These are phyloP conservation scores for Philopotamus ludificatus DNA, from an alignment of 1,140 invertebrate species.

Conservation along the genomic window DNA sequence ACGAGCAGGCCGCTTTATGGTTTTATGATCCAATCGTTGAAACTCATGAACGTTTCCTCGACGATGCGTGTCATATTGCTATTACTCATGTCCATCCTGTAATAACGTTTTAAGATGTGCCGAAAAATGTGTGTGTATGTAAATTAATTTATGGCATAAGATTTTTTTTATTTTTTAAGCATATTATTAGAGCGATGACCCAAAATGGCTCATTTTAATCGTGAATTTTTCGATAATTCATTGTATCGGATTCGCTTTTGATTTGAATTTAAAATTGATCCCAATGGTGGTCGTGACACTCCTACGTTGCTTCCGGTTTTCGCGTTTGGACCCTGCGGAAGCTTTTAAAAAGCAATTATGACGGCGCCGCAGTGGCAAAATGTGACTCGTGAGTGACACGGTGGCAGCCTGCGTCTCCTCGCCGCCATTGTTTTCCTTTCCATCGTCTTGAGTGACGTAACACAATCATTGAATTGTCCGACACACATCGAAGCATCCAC, in stretches of 20 bases:
- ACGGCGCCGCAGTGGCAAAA: background rate
- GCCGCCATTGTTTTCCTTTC: constrained; percentile 2
- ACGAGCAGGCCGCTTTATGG: too few relatives aligned
- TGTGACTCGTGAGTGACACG: constrained; percentile 9
- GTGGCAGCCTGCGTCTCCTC: too few relatives aligned
- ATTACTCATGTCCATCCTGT: background rate
- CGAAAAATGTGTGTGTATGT: background rate
- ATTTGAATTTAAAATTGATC: too few relatives aligned
- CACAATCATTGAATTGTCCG: background rate
- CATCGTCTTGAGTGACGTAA: background rate
- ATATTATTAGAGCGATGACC: too few relatives aligned
- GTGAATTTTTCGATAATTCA: too few relatives aligned
- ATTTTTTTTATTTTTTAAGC: too few relatives aligned
- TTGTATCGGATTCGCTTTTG: too few relatives aligned
- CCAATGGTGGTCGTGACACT: background rate
- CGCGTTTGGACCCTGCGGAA: constrained; percentile 13
- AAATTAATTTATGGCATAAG: too few relatives aligned
- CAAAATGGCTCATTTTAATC: too few relatives aligned
- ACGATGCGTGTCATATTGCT: background rate
- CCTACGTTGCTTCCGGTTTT: background rate
- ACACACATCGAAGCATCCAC: too few relatives aligned
- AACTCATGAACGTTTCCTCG: background rate
- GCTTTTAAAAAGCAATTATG: constrained; percentile 40
- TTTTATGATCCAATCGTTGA: too few relatives aligned
- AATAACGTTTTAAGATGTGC: too few relatives aligned